Conservation (phyloP, 2,797 vertebrate genomes). For the Graptemys geographica region DNA sequence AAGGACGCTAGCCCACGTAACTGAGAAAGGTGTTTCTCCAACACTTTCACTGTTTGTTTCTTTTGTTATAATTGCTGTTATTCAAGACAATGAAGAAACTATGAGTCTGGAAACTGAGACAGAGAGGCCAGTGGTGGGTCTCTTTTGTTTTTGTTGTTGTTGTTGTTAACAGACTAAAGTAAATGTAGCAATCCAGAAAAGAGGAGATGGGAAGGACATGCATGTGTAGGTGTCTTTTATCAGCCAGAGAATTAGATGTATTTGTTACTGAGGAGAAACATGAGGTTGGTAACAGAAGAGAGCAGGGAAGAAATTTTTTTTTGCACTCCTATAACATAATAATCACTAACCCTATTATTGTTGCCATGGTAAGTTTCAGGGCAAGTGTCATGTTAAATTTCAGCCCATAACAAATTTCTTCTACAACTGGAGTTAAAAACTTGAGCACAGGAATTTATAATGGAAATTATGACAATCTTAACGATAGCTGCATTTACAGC, state of each 20-base stretch:
- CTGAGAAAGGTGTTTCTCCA: background rate
- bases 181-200: slow-evolving; percentile 67
- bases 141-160: background rate
- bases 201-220: slow-evolving; percentile 68
- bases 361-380: slow-evolving; percentile 25
- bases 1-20: accelerated
- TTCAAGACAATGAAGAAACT: background rate
- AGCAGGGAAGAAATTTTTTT: slow-evolving; percentile 79
- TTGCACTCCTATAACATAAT: slow-evolving; percentile 35
- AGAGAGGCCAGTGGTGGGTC: background rate
- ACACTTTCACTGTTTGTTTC: slow-evolving; percentile 11
- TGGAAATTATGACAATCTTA: background rate
- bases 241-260: slow-evolving; percentile 63
- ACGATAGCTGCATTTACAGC: background rate
- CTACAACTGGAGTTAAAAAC: background rate
- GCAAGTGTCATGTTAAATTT: slow-evolving; percentile 11
- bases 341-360: slow-evolving; percentile 29
- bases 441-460: background rate
- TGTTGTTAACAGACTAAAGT: slow-evolving; percentile 62
- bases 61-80: background rate
- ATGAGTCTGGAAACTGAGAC: slow-evolving; percentile 40
- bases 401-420: background rate
- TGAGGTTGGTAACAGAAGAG: slow-evolving; percentile 55
- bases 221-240: slow-evolving; percentile 73
- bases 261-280: slow-evolving; percentile 63